phyloP scores from a whole-genome alignment of 2,888 invertebrate genomes.

The Pseudococcus longispinus region DNA sequence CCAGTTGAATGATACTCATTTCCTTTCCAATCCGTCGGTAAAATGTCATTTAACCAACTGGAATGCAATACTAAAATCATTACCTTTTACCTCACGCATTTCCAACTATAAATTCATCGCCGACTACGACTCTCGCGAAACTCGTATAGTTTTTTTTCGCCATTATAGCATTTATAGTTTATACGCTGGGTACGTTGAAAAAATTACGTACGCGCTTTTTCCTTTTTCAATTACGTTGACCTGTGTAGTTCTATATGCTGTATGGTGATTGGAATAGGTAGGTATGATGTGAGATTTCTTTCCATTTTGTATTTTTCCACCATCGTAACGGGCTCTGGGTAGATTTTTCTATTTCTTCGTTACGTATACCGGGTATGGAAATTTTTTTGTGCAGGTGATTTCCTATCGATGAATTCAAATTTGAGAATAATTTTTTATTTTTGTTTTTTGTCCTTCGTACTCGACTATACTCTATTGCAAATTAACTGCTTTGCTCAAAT shows the following conservation, averaged over 20 bases:
- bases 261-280: not conserved
- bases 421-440: not conserved
- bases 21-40: slow-evolving; percentile 51
- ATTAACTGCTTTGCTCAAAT: too few relatives aligned
- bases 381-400: not conserved
- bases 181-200: not conserved
- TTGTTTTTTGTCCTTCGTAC: too few relatives aligned
- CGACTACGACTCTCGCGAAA: slow-evolving; percentile 27
- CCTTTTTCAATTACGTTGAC: not conserved
- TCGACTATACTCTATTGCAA: too few relatives aligned
- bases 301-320: not conserved
- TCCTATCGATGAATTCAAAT: not conserved
- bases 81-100: slow-evolving; percentile 40
- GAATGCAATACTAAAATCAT: slow-evolving; percentile 20
- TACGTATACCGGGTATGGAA: not conserved
- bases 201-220: not conserved
- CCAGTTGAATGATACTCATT: slow-evolving; percentile 56
- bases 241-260: too few relatives aligned
- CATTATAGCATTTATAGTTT: not conserved
- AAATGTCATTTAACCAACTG: slow-evolving; percentile 52
- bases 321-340: too few relatives aligned
- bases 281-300: not conserved
- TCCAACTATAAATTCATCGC: slow-evolving; percentile 21
- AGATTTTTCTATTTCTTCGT: not conserved
- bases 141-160: not conserved